Conservation (phyloP, 2,113 vertebrate genomes). For the Chaetodon auriga region DNA sequence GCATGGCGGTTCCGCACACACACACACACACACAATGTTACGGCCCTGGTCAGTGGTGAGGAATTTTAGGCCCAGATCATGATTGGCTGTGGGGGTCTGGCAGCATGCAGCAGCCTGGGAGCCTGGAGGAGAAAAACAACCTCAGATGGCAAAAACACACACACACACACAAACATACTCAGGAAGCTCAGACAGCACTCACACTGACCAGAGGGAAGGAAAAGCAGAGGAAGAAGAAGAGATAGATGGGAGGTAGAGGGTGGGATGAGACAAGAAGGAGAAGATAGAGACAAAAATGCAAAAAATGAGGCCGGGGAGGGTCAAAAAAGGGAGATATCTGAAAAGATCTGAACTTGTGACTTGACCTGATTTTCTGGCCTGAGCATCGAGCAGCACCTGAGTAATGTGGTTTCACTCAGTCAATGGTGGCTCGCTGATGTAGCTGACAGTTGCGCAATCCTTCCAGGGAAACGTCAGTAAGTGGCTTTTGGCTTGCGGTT, state of each 20-base stretch:
- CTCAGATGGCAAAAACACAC: constrained; percentile 51
- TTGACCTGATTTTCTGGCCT: background rate
- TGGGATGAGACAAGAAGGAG: background rate
- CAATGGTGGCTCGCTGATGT: background rate
- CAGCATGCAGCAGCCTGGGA: constrained; percentile 47
- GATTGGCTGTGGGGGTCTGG: constrained; percentile 67
- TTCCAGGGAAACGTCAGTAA: background rate
- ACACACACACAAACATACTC: constrained; percentile 6
- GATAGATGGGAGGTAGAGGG: background rate
- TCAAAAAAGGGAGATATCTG: background rate
- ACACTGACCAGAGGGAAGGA: background rate
- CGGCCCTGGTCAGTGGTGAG: constrained; percentile 65
- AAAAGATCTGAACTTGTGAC: background rate
- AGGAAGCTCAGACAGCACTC: constrained; percentile 8
- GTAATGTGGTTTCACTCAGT: constrained; percentile 42
- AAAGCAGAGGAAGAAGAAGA: background rate
- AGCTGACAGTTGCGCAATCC: constrained; percentile 19
- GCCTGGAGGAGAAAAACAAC: constrained; percentile 69
- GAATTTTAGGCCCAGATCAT: constrained; percentile 68
- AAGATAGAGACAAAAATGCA: background rate
- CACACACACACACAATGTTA: constrained; percentile 35
- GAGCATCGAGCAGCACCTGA: background rate
- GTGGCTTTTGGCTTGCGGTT: background rate
- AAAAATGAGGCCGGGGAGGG: background rate
- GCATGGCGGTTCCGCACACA: background rate